Evolutionary conservation across 2,888 invertebrate species (phyloP).

Genomic region (Machimus rusticus): DNA sequence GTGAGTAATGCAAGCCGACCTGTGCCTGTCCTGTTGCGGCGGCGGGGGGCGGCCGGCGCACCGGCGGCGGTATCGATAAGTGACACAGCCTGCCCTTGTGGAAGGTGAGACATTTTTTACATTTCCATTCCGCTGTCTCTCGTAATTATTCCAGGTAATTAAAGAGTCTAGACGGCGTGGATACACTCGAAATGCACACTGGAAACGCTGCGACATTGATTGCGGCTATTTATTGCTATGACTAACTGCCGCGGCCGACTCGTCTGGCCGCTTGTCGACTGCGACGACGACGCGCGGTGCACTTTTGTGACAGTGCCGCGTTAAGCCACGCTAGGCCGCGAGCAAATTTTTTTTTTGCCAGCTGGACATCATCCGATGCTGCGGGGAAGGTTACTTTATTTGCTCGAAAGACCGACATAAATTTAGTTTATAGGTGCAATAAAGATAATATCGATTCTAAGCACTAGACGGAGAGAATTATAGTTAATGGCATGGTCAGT

Average conservation of each 20-base stretch:
- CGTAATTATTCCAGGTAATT: constrained; percentile 36
- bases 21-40: background rate
- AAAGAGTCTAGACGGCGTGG: constrained; percentile 32
- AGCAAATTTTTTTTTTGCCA: background rate
- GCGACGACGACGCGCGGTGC: background rate
- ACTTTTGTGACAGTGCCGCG: background rate
- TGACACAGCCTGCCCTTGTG: constrained; percentile 36
- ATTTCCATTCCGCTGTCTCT: constrained; percentile 28
- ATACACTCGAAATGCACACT: constrained; percentile 12
- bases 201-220: constrained; percentile 14
- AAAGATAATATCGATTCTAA: background rate
- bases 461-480: background rate
- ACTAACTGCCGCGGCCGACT: background rate
- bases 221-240: constrained; percentile 22
- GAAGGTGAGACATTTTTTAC: constrained; percentile 36
- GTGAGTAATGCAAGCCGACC: constrained; percentile 35
- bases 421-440: background rate
- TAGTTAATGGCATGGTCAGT: background rate
- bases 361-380: background rate
- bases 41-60: background rate
- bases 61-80: background rate
- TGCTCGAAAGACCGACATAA: background rate
- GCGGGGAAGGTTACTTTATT: background rate
- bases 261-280: background rate
- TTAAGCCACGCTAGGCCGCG: background rate